Conservation (phyloP, 2,797 vertebrate genomes). For the Mus spretus region DNA sequence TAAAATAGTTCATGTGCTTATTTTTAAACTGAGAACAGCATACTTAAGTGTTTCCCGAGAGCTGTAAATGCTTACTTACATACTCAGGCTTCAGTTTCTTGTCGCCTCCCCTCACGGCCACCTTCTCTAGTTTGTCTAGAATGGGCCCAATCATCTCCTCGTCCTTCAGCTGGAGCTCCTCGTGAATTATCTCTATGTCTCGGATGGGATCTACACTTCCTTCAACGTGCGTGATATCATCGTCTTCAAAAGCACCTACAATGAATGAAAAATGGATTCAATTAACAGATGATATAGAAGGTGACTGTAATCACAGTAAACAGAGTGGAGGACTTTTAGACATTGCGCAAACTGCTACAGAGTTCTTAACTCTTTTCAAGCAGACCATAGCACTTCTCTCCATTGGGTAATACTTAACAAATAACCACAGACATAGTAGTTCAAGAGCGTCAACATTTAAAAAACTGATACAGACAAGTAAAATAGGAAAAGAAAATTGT, state of each 20-base stretch:
- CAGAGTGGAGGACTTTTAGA: constrained; percentile 53
- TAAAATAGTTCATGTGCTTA: constrained; percentile 84
- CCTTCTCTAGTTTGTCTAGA: constrained; percentile 98
- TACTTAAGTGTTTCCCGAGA: constrained; percentile 73
- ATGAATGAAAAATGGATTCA: constrained; percentile 82
- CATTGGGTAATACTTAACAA: constrained; percentile 61
- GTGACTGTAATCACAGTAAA: constrained; percentile 32
- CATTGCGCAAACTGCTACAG: constrained; percentile 22
- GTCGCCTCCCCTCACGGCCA: constrained; percentile 95
- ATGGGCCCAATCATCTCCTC: constrained; percentile 94
- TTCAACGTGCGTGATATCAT: constrained; percentile 98
- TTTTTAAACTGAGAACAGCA: constrained; percentile 54
- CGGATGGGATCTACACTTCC: constrained; percentile 97
- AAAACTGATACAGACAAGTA: constrained; percentile 72
- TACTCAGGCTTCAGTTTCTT: constrained; percentile 98
- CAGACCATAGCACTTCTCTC: neutral
- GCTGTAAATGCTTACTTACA: constrained; percentile 92
- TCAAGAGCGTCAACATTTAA: constrained; percentile 68
- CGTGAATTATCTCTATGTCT: constrained; percentile 93
- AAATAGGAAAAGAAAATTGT: constrained; percentile 79
- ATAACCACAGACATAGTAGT: constrained; percentile 54
- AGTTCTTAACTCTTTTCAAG: constrained; percentile 60
- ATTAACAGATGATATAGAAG: constrained; percentile 61
- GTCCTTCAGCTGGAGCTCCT: constrained; percentile 98
- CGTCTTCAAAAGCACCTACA: constrained; percentile 98